Base-by-base conservation (phyloP, 2,888 invertebrate species). In the Leptinotarsa rubiginosa region DNA sequence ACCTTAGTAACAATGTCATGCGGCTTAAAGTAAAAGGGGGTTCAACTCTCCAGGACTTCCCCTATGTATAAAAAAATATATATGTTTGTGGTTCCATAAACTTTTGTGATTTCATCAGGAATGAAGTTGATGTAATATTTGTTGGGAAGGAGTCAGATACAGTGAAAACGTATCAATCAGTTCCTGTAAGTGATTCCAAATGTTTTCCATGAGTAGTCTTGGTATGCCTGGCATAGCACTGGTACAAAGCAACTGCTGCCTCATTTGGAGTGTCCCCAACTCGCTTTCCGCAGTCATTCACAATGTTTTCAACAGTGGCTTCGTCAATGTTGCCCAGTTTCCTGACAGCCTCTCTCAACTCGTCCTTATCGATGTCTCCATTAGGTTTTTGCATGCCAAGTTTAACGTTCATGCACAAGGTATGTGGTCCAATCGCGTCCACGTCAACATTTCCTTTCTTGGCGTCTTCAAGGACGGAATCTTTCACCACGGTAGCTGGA, bases 381-480 rank as follows among this genome's bases (percentile, higher is more conserved):
- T 69, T 69, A 7, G 56, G 69, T 20, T 20, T 56, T 15, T 69
- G 69, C 20, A 69, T 56, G 2, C 59, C 69, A 3, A 54, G 41
- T 47, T 69, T 69, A 56, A 56, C n/a, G 56, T 69, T 69, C 69
- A 69, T 56, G 16, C 69, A 69, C 47, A 69, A 47, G 10, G 56
- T 59, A 10, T 69, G 69, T 12, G 69, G 69, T 52, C 69, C 69
- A 18, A 69, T 25, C 1, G 56, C 18, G 4, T 25, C 62, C n/a
- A 62, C 62, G n/a, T 62, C 62, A n/a, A 62, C 41, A 10, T 62
- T n/a, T 5, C 62, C 62, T 31, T 62, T 31, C 3, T 2, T 10
- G 31, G 62, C 25, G 15, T 25, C n/a, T 62, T 62, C 10, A n/a
- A 62, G 31, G n/a, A 62, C 62, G 25, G 62, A 15, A 2, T 62